A percentile compares a stretch with the other conserved stretches of the same genome.
Evolutionary conservation across 2,113 vertebrate genomes (phyloP).

Genomic region (Edolisoma coerulescens): DNA sequence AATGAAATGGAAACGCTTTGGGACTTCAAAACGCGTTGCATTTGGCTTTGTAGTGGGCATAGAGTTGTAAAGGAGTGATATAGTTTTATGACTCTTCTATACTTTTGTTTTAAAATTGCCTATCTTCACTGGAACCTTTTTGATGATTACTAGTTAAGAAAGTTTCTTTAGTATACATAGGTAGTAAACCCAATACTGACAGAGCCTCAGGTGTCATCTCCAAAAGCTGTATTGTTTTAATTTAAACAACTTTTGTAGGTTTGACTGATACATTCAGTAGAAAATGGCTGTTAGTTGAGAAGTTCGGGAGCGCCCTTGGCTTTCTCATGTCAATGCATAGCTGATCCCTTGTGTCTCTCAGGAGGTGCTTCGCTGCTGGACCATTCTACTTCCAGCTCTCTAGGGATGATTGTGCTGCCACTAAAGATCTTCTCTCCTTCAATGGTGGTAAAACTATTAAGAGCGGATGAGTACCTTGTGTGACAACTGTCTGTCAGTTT

Average conservation of each 20-base stretch:
- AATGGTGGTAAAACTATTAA: neutral
- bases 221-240: neutral
- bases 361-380: neutral
- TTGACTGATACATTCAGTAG: neutral
- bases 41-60: neutral
- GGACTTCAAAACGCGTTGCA: neutral
- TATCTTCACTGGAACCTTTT: neutral
- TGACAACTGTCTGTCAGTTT: neutral
- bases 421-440: neutral
- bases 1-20: neutral
- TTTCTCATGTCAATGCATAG: neutral
- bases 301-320: neutral
- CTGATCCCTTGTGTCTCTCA: neutral
- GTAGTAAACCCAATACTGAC: neutral
- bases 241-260: neutral
- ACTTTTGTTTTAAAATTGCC: neutral
- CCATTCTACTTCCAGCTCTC: neutral
- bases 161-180: neutral
- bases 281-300: neutral
- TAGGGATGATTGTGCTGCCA: neutral
- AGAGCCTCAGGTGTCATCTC: neutral
- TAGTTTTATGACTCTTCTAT: neutral
- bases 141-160: neutral
- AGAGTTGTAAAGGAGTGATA: neutral
- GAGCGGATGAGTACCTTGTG: neutral